A percentile compares a stretch with the other conserved stretches of the same genome.
phyloP scores from a whole-genome alignment of 2,888 invertebrate genomes.

The Tenthredo scrophulariae region DNA sequence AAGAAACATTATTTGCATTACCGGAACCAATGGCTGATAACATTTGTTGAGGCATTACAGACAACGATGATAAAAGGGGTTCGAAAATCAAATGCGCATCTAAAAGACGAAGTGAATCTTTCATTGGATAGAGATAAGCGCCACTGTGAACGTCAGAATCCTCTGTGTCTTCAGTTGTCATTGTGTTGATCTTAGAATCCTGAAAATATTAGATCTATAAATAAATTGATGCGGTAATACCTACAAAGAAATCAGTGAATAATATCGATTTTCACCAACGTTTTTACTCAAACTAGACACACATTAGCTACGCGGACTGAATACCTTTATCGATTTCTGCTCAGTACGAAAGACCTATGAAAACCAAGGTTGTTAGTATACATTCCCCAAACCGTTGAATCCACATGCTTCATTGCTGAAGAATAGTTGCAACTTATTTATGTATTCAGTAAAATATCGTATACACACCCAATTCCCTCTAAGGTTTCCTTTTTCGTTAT shows the following conservation, averaged over 20 bases:
- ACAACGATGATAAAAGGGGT: slow-evolving; percentile 92
- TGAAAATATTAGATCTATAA: slow-evolving; percentile 57
- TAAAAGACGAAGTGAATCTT: slow-evolving; percentile 90
- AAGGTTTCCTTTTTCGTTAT: slow-evolving; percentile 75
- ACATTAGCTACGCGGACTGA: slow-evolving; percentile 28
- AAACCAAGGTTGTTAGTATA: slow-evolving; percentile 33
- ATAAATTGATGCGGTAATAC: slow-evolving; percentile 39
- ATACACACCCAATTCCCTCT: slow-evolving; percentile 76
- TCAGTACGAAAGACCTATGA: slow-evolving; percentile 75
- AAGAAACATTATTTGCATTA: slow-evolving; percentile 82
- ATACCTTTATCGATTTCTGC: slow-evolving; percentile 75
- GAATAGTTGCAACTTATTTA: neutral
- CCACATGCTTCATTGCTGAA: neutral
- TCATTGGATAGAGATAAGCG: slow-evolving; percentile 87
- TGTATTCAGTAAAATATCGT: neutral
- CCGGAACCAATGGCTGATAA: slow-evolving; percentile 79
- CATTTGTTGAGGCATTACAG: slow-evolving; percentile 94
- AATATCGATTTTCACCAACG: neutral
- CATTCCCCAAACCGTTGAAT: neutral
- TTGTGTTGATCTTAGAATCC: slow-evolving; percentile 78
- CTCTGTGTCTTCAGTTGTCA: slow-evolving; percentile 77
- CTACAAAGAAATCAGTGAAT: neutral
- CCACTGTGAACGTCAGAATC: slow-evolving; percentile 78
- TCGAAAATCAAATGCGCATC: slow-evolving; percentile 97
- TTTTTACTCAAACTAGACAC: neutral